phyloP scores from a whole-genome alignment of 1,140 invertebrate genomes.

The Hetaerina americana region DNA sequence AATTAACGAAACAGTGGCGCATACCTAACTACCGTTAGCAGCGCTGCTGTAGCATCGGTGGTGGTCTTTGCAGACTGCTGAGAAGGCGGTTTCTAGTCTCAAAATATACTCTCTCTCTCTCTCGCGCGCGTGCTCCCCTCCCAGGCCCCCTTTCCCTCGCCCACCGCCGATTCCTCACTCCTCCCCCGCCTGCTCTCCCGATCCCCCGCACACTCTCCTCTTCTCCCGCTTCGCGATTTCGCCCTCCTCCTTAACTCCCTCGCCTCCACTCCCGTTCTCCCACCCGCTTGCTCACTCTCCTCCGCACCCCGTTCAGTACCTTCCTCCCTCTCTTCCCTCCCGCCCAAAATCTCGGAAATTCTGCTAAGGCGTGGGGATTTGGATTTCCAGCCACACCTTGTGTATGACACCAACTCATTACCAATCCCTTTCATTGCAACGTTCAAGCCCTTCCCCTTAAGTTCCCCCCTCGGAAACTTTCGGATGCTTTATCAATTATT shows the following conservation, averaged over 20 bases:
- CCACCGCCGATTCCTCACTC: background rate
- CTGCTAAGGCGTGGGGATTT: background rate
- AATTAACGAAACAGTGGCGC: conserved; percentile 7
- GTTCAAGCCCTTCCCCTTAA: background rate
- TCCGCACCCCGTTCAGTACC: no score
- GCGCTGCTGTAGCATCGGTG: background rate
- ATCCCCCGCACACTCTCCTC: background rate
- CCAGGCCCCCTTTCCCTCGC: background rate
- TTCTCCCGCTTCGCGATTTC: background rate
- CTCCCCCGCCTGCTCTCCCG: background rate
- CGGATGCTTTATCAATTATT: background rate
- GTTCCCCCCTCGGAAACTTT: background rate
- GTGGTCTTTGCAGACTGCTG: background rate
- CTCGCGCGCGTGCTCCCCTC: background rate
- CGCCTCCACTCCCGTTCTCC: no score
- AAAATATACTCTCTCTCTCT: background rate
- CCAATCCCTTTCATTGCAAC: no score
- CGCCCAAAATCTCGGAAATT: no score
- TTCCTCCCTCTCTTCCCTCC: no score
- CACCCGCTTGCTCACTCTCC: no score
- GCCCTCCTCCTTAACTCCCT: no score
- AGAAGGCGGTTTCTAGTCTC: background rate
- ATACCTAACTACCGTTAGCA: conserved; percentile 1
- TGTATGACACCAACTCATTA: background rate
- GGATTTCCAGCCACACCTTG: background rate